Conservation (phyloP, 2,113 vertebrate species). For the Phalacrocorax carbo region DNA sequence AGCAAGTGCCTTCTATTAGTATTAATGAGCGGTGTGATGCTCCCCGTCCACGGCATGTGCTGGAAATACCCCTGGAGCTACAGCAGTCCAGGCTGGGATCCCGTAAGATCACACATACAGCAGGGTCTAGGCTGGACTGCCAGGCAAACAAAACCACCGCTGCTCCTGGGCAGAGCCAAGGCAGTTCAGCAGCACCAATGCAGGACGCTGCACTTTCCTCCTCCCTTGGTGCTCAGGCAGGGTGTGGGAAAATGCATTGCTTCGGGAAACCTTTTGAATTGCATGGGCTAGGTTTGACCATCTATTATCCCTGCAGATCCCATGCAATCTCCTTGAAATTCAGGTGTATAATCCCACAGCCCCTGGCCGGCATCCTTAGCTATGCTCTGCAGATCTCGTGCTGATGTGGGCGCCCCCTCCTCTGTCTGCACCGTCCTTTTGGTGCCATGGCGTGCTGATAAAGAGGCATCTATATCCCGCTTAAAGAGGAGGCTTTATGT, state of each 20-base stretch:
- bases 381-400: background rate
- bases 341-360: rapidly evolving
- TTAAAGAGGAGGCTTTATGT: background rate
- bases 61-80: background rate
- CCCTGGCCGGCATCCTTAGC: background rate
- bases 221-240: background rate
- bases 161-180: background rate
- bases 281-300: rapidly evolving
- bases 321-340: background rate
- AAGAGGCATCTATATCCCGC: background rate
- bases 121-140: background rate
- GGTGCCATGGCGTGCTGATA: rapidly evolving
- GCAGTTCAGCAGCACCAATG: background rate
- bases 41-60: background rate
- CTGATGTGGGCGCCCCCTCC: background rate
- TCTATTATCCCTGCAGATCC: background rate
- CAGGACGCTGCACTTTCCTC: rapidly evolving
- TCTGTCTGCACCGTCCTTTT: background rate
- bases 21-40: rapidly evolving
- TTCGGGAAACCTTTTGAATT: background rate
- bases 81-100: background rate
- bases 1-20: background rate
- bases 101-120: too few relatives aligned
- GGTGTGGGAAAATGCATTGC: rapidly evolving
- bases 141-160: background rate